Evolutionary conservation across 1,140 invertebrate genomes (phyloP), one percentile per base, ranked within the genome.

Genomic region (Glossosoma conforme): DNA sequence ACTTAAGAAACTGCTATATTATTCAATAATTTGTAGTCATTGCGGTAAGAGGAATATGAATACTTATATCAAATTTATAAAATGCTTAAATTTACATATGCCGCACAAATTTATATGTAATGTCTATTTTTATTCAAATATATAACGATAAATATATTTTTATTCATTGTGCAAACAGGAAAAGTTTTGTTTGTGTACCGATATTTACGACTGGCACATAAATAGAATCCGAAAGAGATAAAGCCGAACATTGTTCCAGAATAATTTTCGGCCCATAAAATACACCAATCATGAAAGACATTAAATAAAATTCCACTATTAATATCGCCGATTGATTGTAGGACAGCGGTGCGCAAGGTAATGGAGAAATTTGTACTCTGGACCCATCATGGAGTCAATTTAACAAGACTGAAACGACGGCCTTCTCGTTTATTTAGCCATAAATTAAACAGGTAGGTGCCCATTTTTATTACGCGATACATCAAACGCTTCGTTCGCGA

Each of bases 321-420:
- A 33, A 33, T 33, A 33, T 15, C 3, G 15, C 32, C 32, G 32
- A 13, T 13, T 33, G 15, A 33, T 13, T 33, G n/a, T 4, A 11
- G 15, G 3, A 15, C 32, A 33, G 32, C 11, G n/a, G n/a, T 3
- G 32, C 11, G 32, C 15, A 33, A 33, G 15, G n/a, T 33, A 33
- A 33, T 33, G 32, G 32, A 3, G 32, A 33, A 33, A 33, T 33
- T 33, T 33, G 32, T 33, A 33, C 15, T 11, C 32, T 15, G 32
- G 15, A 15, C 3, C 32, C 15, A 33, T 33, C 11, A 15, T 4
- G 32, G 15, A 33, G 32, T n/a, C 32, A 15, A 33, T 33, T 33
- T 33, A 33, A 33, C 32, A 33, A 33, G n/a, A 33, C n/a, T 15
- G 32, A 33, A 33, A 33, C 15, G 32, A 33, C 32, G 32, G 32